Evolutionary conservation across 2,113 vertebrate species (phyloP).

Genomic region (Lates calcarifer): DNA sequence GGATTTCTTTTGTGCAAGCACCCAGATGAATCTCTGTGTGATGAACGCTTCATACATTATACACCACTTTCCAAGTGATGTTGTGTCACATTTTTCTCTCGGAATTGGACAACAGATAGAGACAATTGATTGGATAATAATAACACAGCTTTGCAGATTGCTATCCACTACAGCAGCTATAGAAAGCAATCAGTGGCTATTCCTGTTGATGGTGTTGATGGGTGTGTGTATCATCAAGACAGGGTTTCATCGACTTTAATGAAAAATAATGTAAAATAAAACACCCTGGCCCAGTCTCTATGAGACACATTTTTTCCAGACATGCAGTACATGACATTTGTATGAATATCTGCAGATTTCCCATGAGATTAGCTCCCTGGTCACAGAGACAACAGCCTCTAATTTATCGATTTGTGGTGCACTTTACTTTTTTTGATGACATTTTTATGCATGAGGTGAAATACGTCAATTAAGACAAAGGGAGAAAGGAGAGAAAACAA

Average conservation of each 20-base stretch:
- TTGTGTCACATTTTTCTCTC: conserved; percentile 2
- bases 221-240: not conserved
- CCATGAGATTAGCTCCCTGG: not conserved
- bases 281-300: not conserved
- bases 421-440: not conserved
- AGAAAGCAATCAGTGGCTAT: conserved; percentile 1
- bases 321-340: not conserved
- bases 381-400: not conserved
- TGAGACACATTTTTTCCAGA: not conserved
- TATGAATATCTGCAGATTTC: not conserved
- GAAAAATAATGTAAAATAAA: not conserved
- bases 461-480: not conserved
- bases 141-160: not conserved
- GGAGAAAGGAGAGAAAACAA: not conserved
- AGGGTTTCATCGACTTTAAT: not conserved
- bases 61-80: not conserved
- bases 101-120: not conserved
- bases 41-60: conserved; percentile 9
- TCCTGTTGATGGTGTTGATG: not conserved
- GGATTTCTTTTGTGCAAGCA: not conserved
- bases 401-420: not conserved
- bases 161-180: not conserved
- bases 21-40: conserved; percentile 1
- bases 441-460: conserved; percentile 15
- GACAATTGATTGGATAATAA: conserved; percentile 21